Conservation (phyloP, 2,113 vertebrate genomes). For the Larimichthys polyactis region DNA sequence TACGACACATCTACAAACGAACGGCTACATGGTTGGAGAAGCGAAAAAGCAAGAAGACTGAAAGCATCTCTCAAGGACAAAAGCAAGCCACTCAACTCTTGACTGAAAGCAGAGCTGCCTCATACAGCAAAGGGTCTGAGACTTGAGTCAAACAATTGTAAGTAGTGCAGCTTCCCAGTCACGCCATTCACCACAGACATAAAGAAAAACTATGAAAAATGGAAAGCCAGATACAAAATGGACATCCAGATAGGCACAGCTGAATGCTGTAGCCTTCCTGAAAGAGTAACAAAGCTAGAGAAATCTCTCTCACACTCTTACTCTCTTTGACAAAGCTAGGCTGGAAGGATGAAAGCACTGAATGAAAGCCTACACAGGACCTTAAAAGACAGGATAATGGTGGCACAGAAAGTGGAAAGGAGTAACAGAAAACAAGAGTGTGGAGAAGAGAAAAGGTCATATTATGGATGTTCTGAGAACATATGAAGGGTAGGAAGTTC, state of each 20-base stretch:
- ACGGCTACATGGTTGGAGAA: constrained; percentile 30
- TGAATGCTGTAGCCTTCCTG: constrained; percentile 59
- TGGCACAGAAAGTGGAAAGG: constrained; percentile 41
- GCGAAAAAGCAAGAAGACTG: constrained; percentile 17
- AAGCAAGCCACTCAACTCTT: constrained; percentile 63
- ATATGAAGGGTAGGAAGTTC: constrained; percentile 34
- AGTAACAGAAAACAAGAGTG: constrained; percentile 52
- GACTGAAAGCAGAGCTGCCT: constrained; percentile 66
- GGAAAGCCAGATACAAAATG: constrained; percentile 67
- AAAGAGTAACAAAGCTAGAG: constrained; percentile 64
- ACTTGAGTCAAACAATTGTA: constrained; percentile 57
- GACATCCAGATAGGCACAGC: constrained; percentile 65
- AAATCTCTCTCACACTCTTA: constrained; percentile 55
- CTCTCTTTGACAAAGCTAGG: constrained; percentile 57
- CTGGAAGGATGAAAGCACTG: constrained; percentile 62
- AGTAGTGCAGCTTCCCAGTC: constrained; percentile 51
- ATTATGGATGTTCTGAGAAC: constrained; percentile 52
- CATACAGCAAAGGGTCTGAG: constrained; percentile 40
- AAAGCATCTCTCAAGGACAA: constrained; percentile 68
- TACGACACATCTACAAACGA: constrained; percentile 47
- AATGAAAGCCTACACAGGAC: constrained; percentile 65
- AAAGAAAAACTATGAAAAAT: constrained; percentile 61
- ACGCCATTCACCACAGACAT: constrained; percentile 43
- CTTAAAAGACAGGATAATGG: constrained; percentile 66
- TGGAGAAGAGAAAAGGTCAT: constrained; percentile 33